A percentile compares a stretch with the other conserved stretches of the same genome.
These are phyloP conservation scores for Schizothorax lantsangensis DNA, from an alignment of 2,797 vertebrate species.

Conservation along the genomic window DNA sequence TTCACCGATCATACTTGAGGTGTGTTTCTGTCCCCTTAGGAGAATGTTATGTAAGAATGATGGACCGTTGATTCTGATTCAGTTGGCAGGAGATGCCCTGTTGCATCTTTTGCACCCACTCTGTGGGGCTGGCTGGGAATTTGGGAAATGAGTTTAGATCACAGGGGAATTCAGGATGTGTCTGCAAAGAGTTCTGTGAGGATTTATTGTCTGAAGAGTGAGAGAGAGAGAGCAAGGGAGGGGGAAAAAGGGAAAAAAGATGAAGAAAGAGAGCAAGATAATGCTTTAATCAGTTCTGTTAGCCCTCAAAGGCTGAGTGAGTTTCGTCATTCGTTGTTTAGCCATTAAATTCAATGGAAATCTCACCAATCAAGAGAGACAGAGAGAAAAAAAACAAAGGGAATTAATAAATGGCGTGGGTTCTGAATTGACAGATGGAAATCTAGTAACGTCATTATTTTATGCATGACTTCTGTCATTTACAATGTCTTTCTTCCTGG, in stretches of 20 bases:
- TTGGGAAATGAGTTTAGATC: constrained; percentile 47
- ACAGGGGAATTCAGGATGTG: constrained; percentile 25
- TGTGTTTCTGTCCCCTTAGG: constrained; percentile 22
- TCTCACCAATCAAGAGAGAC: constrained; percentile 42
- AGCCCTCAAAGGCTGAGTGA: constrained; percentile 15
- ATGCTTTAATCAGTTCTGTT: constrained; percentile 31
- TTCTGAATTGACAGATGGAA: constrained; percentile 61
- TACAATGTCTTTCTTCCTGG: constrained; percentile 50
- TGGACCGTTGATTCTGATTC: constrained; percentile 23
- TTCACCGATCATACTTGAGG: neutral
- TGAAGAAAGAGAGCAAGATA: neutral
- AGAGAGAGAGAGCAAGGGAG: neutral
- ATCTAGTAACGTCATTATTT: constrained; percentile 66
- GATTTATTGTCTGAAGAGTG: constrained; percentile 48
- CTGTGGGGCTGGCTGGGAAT: constrained; percentile 23
- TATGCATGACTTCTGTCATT: constrained; percentile 63
- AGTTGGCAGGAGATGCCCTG: constrained; percentile 1
- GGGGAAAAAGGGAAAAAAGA: neutral
- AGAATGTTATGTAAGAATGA: constrained; percentile 35
- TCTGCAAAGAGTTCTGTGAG: constrained; percentile 20
- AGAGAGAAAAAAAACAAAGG: constrained; percentile 8
- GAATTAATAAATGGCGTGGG: constrained; percentile 57
- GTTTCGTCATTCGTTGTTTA: constrained; percentile 38
- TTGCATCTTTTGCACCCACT: constrained; percentile 39
- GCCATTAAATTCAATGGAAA: constrained; percentile 40